Conservation (phyloP, 1,140 invertebrate genomes). For the Atta texana region DNA sequence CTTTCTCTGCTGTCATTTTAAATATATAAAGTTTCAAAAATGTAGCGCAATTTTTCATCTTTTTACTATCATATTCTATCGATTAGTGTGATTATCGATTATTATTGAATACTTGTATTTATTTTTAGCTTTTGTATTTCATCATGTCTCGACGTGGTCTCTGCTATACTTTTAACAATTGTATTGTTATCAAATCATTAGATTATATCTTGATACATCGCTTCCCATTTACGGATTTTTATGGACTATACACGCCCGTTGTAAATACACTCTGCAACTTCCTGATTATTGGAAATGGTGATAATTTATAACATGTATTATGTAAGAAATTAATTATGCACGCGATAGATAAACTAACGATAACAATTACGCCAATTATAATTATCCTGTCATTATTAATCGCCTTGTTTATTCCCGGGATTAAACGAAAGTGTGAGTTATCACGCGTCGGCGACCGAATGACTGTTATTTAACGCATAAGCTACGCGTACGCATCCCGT, state of each 20-base stretch:
- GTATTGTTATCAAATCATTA: not conserved
- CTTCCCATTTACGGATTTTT: constrained; percentile 18
- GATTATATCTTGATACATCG: constrained; percentile 15
- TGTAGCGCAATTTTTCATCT: not conserved
- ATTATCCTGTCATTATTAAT: constrained; percentile 49
- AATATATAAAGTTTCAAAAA: not conserved
- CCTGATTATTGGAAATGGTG: not conserved
- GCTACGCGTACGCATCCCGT: not conserved
- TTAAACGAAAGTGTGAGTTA: constrained; percentile 54
- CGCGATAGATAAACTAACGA: constrained; percentile 43
- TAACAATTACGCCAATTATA: constrained; percentile 40
- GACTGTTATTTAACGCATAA: constrained; percentile 32
- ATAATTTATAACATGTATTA: constrained; percentile 39
- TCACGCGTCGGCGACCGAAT: not conserved
- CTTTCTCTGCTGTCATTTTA: not conserved
- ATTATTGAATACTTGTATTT: not conserved
- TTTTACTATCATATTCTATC: not conserved
- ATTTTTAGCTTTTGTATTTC: not conserved
- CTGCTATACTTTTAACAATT: constrained; percentile 13
- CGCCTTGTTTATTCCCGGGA: constrained; percentile 22
- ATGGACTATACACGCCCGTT: not conserved
- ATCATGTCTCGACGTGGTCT: not conserved
- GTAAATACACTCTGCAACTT: not conserved
- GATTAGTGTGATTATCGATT: not conserved
- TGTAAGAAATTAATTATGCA: constrained; percentile 49